Percentiles rank a stretch among this genome's conserved stretches.
Conservation (phyloP, 2,888 invertebrate genomes). For the Cheilosia impressa region DNA sequence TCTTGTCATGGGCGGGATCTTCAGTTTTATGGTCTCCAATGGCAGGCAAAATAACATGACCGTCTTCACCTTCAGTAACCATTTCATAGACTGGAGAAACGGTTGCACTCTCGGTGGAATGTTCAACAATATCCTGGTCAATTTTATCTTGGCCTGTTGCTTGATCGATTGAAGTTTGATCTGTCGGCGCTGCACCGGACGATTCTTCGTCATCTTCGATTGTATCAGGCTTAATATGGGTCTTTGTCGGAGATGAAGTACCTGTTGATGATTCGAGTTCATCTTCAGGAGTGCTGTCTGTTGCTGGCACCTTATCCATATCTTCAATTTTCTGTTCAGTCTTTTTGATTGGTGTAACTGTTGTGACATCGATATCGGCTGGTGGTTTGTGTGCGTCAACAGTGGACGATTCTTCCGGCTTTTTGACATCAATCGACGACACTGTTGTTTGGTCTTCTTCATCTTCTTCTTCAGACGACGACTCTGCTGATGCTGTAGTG, state of each 20-base stretch:
- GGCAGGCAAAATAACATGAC: conserved; percentile 42
- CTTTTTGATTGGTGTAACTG: conserved; percentile 18
- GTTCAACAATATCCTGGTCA: conserved; percentile 22
- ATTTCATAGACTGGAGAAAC: conserved; percentile 47
- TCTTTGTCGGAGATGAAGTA: conserved; percentile 65
- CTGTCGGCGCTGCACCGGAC: conserved; percentile 46
- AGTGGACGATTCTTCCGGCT: conserved; percentile 40
- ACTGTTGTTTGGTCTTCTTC: conserved; percentile 31
- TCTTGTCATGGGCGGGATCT: conserved; percentile 7
- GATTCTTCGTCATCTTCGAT: conserved; percentile 40
- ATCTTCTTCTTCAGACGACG: conserved; percentile 15
- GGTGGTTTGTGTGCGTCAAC: conserved; percentile 21
- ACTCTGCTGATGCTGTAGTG: conserved; percentile 7
- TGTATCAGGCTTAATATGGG: conserved; percentile 29
- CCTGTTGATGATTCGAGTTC: conserved; percentile 10
- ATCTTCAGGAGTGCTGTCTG: conserved; percentile 36
- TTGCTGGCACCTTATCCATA: conserved; percentile 23
- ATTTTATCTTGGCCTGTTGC: conserved; percentile 68
- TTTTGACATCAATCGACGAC: conserved; percentile 32
- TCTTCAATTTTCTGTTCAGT: conserved; percentile 22
- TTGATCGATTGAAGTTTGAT: conserved; percentile 55
- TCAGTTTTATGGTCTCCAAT: conserved; percentile 58
- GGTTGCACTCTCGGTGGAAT: conserved; percentile 9
- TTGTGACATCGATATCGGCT: background rate
- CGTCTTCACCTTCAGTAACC: conserved; percentile 53